A percentile compares a stretch with the other conserved stretches of the same genome.
Conservation (phyloP, 2,113 vertebrate genomes). For the Megaceryle maxima region DNA sequence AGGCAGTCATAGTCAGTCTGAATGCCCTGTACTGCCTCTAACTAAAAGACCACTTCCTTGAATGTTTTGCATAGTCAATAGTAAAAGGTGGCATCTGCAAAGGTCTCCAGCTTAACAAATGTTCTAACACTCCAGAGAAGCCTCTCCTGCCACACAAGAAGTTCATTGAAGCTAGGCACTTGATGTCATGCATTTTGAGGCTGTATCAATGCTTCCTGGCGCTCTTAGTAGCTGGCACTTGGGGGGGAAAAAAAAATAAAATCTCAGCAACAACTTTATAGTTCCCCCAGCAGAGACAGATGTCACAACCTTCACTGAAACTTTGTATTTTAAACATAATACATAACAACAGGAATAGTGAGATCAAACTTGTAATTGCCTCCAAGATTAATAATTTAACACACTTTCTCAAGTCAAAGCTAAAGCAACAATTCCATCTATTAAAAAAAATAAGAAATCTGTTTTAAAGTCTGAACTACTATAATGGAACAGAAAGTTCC, state of each 20-base stretch:
- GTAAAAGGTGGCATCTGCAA: not conserved
- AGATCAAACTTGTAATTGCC: not conserved
- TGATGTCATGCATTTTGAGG: not conserved
- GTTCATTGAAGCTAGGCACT: not conserved
- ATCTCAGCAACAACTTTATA: not conserved
- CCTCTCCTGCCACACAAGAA: not conserved
- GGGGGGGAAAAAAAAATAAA: not conserved
- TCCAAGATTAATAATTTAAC: not conserved
- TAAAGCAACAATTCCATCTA: not conserved
- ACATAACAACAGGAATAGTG: not conserved
- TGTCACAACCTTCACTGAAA: not conserved
- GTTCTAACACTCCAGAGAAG: not conserved
- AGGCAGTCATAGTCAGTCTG: not conserved
- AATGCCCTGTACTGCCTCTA: not conserved
- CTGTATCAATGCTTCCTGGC: not conserved
- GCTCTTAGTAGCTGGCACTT: not conserved
- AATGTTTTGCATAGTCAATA: not conserved
- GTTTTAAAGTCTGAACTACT: not conserved
- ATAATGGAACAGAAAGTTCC: not conserved
- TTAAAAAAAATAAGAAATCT: not conserved
- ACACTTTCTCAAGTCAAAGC: not conserved
- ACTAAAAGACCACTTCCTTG: not conserved
- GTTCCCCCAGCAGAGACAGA: not conserved
- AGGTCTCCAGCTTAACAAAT: not conserved
- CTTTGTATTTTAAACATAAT: not conserved